Evolutionary conservation across 2,888 invertebrate genomes (phyloP).

Genomic region (Lysandra coridon): DNA sequence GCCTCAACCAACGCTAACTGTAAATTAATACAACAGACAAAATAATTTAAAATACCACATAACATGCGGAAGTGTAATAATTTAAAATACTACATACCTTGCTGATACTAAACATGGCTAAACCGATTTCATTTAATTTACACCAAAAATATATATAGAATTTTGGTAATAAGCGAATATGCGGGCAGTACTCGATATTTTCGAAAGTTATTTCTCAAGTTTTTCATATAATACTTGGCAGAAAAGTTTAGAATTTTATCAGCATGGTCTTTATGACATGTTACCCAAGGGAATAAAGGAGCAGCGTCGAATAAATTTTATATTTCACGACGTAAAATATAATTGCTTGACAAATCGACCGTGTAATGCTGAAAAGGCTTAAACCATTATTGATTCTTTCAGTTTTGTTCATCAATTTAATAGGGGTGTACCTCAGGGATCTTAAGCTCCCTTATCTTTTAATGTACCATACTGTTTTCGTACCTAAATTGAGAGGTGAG

Average conservation of each 20-base stretch:
- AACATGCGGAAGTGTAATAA: neutral
- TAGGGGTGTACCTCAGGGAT: neutral
- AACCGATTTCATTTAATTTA: too few relatives aligned
- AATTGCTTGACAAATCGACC: neutral
- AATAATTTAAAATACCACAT: neutral
- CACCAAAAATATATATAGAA: too few relatives aligned
- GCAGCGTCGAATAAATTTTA: neutral
- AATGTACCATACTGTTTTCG: neutral
- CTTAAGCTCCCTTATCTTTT: neutral
- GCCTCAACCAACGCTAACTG: neutral
- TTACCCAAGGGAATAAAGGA: neutral
- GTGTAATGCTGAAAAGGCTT: neutral
- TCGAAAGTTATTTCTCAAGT: neutral
- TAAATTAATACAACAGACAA: neutral
- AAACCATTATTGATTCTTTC: neutral
- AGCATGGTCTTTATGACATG: neutral
- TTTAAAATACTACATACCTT: too few relatives aligned
- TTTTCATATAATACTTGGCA: neutral
- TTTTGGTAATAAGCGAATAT: too few relatives aligned
- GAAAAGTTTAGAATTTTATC: neutral
- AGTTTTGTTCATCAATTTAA: neutral
- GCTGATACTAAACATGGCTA: too few relatives aligned
- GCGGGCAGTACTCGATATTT: neutral
- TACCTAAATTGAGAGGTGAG: too few relatives aligned
- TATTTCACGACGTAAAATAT: neutral